Base-by-base conservation (phyloP, 2,797 vertebrate species). In the Glossophaga mutica region DNA sequence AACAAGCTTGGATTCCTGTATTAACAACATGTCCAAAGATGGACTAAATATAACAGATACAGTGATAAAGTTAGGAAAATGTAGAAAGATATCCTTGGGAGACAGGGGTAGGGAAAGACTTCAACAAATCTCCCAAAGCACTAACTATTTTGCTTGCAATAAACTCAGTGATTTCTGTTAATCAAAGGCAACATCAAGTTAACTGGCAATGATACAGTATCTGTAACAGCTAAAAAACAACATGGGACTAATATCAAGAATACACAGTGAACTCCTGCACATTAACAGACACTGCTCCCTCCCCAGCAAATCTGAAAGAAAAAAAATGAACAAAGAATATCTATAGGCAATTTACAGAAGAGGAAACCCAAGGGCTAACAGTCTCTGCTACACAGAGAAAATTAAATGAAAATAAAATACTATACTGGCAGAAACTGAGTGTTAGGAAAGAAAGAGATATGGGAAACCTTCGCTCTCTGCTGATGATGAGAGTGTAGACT, bases 161-260 rank as follows among this genome's bases (percentile, higher is more conserved):
- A 96, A 90, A 94, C 82, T 91, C 24, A 85, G 42, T 68, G 34
- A 84, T 89, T 91, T 95, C 82, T 89, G 5, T 76, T 85, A 94
- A 90, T 26, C 34, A 89, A 67, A 7, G 48, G 29, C 2, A 90
- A 86, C 29, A 70, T 57, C 83, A 84, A 90, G 37, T 77, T 74
- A 57, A 67, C 4, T 55, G n/a, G 74, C 59, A 48, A 85, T 46
- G 44, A 87, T 70, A 87, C 91, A 93, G 62, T 79, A 67, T n/a
- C 21, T 88, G 5, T 44, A 39, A n/a, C 15, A 87, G 46, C 76
- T 48, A 84, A 83, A 89, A 50, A 84, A 82, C 90, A n/a, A 70
- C 7, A 67, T 7, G 77, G 6, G 8, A 89, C 32, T 87, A 81
- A 65, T 62, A 67, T 26, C 7, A 68, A 92, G 74, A 79, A 94